Evolutionary conservation across 2,797 vertebrate genomes (phyloP), one percentile per base, ranked within the genome.

Genomic region (Sarcoramphus papa): DNA sequence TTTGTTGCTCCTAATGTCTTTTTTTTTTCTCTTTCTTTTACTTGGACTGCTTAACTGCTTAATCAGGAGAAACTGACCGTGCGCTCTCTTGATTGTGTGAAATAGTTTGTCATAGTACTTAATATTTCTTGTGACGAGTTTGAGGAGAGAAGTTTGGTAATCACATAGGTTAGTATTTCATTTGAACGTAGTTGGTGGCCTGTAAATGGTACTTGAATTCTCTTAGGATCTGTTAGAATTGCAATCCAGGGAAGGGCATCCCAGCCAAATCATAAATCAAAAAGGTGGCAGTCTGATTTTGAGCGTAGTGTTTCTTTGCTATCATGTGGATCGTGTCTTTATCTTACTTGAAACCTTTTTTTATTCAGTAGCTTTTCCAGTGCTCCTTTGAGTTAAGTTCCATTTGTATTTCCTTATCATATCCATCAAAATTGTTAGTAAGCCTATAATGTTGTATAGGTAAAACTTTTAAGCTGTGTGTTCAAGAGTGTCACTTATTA

Each of bases 41-140:
- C 25, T 12, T 57, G 22, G 15, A 7, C 10, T 69, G 24, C 43
- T 73, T 51, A 51, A 31, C 31, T 63, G 41, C 19, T 47, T 64
- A 41, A 62, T 11, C 41, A 35, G n/a, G 47, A 65, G 40, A 13
- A 78, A 12, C 37, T 59, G 22, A 16, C 31, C 14, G 14, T 18
- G 5, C 1, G 0, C 60, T 35, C 19, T 78, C n/a, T 27, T 0
- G 0, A 5, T 21, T 22, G 31, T 10, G 23, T 51, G 50, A 25
- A 33, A 19, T 21, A 35, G 17, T 54, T 85, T 65, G 31, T 76
- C 22, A 20, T 33, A 13, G 20, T 33, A 40, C 10, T 53, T 40
- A 45, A 5, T 43, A 10, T 67, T 68, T 64, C 24, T 65, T 50
- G 31, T n/a, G 21, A 41, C 0, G 1, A 19, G 9, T 45, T 64